phyloP scores from a whole-genome alignment of 2,797 vertebrate genomes.

The Sebastes trivittatus region DNA sequence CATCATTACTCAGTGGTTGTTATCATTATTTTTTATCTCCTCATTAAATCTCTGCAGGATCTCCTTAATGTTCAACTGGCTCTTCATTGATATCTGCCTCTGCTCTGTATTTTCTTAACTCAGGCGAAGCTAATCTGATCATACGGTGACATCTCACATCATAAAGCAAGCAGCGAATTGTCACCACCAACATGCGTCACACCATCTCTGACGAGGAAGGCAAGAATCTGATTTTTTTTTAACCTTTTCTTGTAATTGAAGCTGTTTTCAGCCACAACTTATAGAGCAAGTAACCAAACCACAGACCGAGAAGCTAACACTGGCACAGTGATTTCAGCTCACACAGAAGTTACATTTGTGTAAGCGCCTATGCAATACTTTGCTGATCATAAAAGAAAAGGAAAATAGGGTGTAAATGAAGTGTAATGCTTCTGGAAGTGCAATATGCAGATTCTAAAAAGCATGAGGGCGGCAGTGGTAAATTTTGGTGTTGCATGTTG shows the following conservation, averaged over 20 bases:
- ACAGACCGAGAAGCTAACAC: conserved; percentile 66
- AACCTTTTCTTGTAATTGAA: conserved; percentile 19
- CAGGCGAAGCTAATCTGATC: neutral
- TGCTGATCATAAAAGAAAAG: neutral
- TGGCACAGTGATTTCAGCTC: conserved; percentile 43
- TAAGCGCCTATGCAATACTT: neutral
- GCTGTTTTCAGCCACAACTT: conserved; percentile 50
- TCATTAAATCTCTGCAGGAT: conserved; percentile 1
- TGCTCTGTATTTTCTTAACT: neutral
- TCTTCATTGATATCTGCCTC: neutral
- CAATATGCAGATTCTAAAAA: conserved; percentile 7
- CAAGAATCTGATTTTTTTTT: conserved; percentile 1
- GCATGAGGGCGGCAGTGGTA: conserved; percentile 32
- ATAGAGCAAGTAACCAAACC: conserved; percentile 71
- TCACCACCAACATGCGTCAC: neutral
- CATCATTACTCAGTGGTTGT: neutral
- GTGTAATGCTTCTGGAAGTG: neutral
- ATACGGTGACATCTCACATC: neutral
- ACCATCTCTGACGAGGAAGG: neutral
- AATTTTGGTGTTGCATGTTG: conserved; percentile 50
- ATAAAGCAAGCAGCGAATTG: neutral
- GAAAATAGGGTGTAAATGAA: neutral
- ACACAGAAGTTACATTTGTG: neutral
- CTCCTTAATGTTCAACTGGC: neutral
- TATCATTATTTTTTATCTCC: neutral